Percentiles rank a stretch among this genome's conserved stretches.
These are phyloP conservation scores for Chinchilla lanigera DNA, from an alignment of 2,113 vertebrate genomes.

Conservation along the genomic window DNA sequence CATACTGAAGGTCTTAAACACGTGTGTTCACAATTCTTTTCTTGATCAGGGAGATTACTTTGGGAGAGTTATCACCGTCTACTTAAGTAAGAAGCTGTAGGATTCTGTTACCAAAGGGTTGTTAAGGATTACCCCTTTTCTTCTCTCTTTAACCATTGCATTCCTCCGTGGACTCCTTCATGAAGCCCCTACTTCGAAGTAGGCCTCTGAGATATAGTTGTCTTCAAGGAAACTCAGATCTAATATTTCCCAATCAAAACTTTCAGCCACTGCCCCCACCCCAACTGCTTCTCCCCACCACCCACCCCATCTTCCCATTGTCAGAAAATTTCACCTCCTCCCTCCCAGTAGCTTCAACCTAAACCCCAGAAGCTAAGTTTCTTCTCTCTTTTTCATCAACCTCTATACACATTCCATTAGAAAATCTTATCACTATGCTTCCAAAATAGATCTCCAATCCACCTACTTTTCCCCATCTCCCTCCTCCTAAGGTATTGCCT, in stretches of 20 bases:
- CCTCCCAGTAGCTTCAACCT: neutral
- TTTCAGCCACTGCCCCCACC: neutral
- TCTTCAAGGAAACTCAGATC: neutral
- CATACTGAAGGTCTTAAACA: slow-evolving; percentile 58
- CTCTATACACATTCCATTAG: neutral
- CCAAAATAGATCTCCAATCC: slow-evolving; percentile 24
- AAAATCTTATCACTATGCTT: slow-evolving; percentile 22
- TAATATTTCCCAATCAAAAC: slow-evolving; percentile 31
- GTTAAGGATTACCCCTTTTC: slow-evolving; percentile 38
- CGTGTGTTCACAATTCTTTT: slow-evolving; percentile 63
- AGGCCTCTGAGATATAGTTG: slow-evolving; percentile 19
- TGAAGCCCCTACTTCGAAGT: slow-evolving; percentile 57
- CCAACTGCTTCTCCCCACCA: neutral
- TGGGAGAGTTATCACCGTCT: slow-evolving; percentile 64
- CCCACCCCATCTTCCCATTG: neutral
- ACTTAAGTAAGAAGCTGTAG: slow-evolving; percentile 60
- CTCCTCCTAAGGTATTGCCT: neutral
- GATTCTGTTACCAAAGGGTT: slow-evolving; percentile 38
- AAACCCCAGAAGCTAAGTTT: slow-evolving; percentile 25
- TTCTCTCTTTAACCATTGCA: slow-evolving; percentile 61
- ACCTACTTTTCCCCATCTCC: neutral
- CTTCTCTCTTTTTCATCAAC: neutral
- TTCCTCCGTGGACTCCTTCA: slow-evolving; percentile 37
- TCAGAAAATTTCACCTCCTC: neutral
- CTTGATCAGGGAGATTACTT: slow-evolving; percentile 73